A percentile compares a stretch with the other conserved stretches of the same genome.
Conservation (phyloP, 2,113 vertebrate genomes). For the Ceuthmochares aereus region DNA sequence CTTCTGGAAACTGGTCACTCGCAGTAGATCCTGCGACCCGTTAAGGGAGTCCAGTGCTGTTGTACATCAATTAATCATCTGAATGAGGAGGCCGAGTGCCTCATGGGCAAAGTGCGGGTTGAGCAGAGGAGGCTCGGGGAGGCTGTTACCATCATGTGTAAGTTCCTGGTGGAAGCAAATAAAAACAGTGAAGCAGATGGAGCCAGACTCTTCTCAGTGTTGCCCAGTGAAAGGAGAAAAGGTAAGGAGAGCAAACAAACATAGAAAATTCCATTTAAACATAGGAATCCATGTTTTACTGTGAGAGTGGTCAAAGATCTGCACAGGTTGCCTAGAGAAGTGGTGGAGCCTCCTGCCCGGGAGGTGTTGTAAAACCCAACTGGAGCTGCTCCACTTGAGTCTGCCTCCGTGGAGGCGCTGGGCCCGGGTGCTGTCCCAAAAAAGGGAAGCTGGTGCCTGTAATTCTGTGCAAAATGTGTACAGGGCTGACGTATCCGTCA, state of each 20-base stretch:
- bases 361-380: background rate
- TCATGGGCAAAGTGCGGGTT: background rate
- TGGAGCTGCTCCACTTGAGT: background rate
- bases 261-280: background rate
- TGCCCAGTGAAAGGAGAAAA: background rate
- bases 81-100: background rate
- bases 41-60: background rate
- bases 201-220: background rate
- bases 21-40: fast-evolving
- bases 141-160: no score
- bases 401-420: background rate
- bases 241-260: background rate
- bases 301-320: background rate
- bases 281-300: background rate
- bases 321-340: background rate
- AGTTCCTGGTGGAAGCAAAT: background rate
- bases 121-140: background rate
- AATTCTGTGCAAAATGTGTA: background rate
- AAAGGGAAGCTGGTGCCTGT: background rate
- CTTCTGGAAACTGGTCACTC: background rate
- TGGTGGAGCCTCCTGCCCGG: background rate
- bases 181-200: background rate
- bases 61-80: background rate
- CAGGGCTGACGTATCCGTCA: background rate
- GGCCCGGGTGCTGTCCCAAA: background rate